Base-by-base conservation (phyloP, 2,888 invertebrate genomes). In the Eilema caniola region DNA sequence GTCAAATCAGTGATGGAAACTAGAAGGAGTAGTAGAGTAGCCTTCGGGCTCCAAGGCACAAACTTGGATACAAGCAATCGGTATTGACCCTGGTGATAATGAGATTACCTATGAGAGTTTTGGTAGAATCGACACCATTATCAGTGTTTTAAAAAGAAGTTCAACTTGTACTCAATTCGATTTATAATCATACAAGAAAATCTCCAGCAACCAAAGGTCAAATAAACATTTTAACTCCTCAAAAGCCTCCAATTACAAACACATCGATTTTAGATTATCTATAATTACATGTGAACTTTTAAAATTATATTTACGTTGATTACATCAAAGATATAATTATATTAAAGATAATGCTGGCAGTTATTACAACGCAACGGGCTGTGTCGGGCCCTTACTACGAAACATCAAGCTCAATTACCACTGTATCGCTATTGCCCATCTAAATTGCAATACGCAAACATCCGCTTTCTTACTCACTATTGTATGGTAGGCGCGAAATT, bases 371-470 rank as follows among this genome's bases (percentile, higher is more conserved):
- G 78, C 80, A 82, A 67, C 83, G 81, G 79, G 73, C 81, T 79
- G 75, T 77, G 81, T 73, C 79, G 62, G 69, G 78, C 80, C 81
- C 80, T 75, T 74, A 37, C 68, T 75, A 69, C 70, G 74, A 76
- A 75, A 74, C 88, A 89, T 91, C 90, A 90, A 81, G 90, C 87
- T 87, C 89, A 92, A 93, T 93, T 93, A 91, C 89, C 85, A 83
- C 78, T 74, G 76, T 94, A 94, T 94, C 94, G 84, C 84, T 84
- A 86, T 88, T 88, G 88, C 88, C 80, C 84, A 94, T 94, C 94
- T 93, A 90, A 92, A 93, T 93, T 93, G 92, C 92, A 92, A 90
- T 89, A 87, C 87, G 87, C 89, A 88, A 89, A 90, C 92, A 91
- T 93, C 93, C 93, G 92, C 88, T 90, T 89, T 88, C 90, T 88